These are phyloP conservation scores for Lucilia sericata DNA, from an alignment of 1,140 invertebrate genomes.

Conservation along the genomic window DNA sequence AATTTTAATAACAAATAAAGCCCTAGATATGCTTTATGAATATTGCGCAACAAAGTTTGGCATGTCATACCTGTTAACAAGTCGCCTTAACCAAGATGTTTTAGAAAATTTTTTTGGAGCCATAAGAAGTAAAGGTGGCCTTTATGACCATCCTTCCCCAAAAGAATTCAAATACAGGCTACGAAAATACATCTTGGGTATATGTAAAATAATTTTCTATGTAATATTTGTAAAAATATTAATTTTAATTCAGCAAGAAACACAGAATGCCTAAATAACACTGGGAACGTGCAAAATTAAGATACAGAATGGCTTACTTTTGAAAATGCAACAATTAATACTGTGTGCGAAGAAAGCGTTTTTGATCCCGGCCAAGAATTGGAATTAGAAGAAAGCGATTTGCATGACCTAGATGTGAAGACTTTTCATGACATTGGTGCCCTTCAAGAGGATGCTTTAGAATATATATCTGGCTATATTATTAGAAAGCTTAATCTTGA, in stretches of 20 bases:
- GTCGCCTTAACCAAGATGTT: conserved; percentile 42
- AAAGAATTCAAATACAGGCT: neutral
- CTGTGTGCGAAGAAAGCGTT: too few relatives aligned
- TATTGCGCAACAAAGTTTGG: conserved; percentile 20
- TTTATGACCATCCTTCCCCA: conserved; percentile 35
- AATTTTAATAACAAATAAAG: conserved; percentile 1
- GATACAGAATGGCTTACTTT: too few relatives aligned
- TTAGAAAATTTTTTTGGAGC: conserved; percentile 47
- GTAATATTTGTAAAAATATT: too few relatives aligned
- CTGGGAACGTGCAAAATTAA: too few relatives aligned
- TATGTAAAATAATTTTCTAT: too few relatives aligned
- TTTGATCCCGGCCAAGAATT: too few relatives aligned
- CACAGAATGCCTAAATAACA: too few relatives aligned
- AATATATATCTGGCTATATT: conserved; percentile 30
- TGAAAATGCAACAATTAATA: too few relatives aligned
- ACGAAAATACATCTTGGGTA: conserved; percentile 8
- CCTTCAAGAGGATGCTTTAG: conserved; percentile 20
- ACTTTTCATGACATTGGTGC: too few relatives aligned
- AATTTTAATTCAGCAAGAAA: too few relatives aligned
- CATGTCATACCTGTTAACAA: conserved; percentile 40
- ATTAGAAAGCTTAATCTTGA: neutral
- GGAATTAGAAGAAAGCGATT: too few relatives aligned
- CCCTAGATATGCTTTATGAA: neutral
- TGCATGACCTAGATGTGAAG: neutral
- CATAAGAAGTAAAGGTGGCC: conserved; percentile 33